phyloP scores from a whole-genome alignment of 2,888 invertebrate genomes.

The Philonicus albiceps region DNA sequence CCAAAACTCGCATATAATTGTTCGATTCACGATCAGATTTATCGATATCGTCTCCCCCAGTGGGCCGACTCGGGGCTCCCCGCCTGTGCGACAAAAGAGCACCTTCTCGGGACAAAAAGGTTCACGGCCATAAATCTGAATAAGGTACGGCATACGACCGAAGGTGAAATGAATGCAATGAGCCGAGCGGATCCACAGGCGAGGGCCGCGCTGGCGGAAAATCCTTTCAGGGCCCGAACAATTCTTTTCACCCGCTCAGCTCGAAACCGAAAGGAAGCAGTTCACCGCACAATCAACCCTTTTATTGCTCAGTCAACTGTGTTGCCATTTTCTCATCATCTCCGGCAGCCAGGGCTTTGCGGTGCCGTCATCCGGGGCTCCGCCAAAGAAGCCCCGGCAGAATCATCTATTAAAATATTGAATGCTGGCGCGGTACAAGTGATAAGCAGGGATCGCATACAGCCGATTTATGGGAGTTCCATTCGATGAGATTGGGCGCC shows the following conservation, averaged over 20 bases:
- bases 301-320: slow-evolving; percentile 49
- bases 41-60: background rate
- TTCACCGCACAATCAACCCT: slow-evolving; percentile 46
- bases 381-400: background rate
- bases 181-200: slow-evolving; percentile 42
- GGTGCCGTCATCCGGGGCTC: background rate
- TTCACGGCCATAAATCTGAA: slow-evolving; percentile 46
- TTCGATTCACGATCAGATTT: background rate
- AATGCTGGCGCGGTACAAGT: slow-evolving; percentile 18
- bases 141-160: slow-evolving; percentile 46
- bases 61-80: background rate
- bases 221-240: slow-evolving; percentile 41
- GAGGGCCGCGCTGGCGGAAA: slow-evolving; percentile 21
- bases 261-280: background rate
- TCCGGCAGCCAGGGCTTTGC: slow-evolving; percentile 32
- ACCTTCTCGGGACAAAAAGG: slow-evolving; percentile 28
- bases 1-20: slow-evolving; percentile 32
- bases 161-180: slow-evolving; percentile 48
- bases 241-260: slow-evolving; percentile 29
- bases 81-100: slow-evolving; percentile 8
- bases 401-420: slow-evolving; percentile 36
- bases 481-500: background rate
- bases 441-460: slow-evolving; percentile 8
- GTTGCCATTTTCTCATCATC: slow-evolving; percentile 47
- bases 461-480: slow-evolving; percentile 20